Conservation (phyloP, 2,888 invertebrate genomes). For the Drosophila colorata region DNA sequence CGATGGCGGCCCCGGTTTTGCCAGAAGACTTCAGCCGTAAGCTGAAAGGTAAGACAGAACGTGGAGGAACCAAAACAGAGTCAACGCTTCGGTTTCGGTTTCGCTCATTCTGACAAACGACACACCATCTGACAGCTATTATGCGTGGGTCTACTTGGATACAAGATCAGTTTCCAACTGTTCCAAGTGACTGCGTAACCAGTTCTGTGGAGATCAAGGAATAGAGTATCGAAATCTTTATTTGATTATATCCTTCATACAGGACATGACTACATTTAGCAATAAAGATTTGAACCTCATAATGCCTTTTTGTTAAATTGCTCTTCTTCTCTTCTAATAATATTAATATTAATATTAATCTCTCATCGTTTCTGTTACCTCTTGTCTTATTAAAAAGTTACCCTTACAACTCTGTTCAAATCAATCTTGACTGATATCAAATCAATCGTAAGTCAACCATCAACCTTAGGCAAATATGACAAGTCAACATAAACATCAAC, state of each 20-base stretch:
- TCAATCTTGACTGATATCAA: constrained; percentile 1
- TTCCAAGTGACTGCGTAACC: background rate
- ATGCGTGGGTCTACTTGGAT: background rate
- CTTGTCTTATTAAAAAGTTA: too few relatives aligned
- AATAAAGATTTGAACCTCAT: too few relatives aligned
- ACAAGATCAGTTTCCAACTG: constrained; percentile 15
- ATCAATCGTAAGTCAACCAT: constrained; percentile 3
- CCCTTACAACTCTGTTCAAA: background rate
- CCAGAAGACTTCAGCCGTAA: constrained; percentile 10
- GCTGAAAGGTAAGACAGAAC: constrained; percentile 6
- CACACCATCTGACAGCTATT: constrained; percentile 27
- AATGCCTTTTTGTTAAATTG: too few relatives aligned
- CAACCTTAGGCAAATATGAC: constrained; percentile 24
- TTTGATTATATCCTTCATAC: too few relatives aligned
- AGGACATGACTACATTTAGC: too few relatives aligned
- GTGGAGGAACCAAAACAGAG: background rate
- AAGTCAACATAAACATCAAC: constrained; percentile 21
- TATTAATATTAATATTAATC: too few relatives aligned
- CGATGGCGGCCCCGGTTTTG: constrained; percentile 64
- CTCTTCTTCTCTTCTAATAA: too few relatives aligned
- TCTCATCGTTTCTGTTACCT: too few relatives aligned
- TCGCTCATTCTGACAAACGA: constrained; percentile 36
- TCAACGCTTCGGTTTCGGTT: constrained; percentile 14
- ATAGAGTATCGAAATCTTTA: too few relatives aligned
- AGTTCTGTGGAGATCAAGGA: background rate